Evolutionary conservation across 1,140 invertebrate species (phyloP).

Genomic region (Drosophila tani): DNA sequence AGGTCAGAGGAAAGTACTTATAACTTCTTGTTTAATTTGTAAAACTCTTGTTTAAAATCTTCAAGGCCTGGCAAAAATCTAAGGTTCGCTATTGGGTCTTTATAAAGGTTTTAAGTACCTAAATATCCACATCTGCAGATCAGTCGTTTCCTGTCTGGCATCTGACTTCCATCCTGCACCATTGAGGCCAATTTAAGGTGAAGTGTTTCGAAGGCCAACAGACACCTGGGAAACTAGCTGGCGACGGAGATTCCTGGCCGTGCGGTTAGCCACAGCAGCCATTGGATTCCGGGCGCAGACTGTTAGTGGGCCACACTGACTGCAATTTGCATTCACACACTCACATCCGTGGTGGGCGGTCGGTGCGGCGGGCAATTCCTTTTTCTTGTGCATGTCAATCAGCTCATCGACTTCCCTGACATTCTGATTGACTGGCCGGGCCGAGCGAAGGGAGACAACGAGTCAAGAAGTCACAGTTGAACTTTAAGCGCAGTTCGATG

Average conservation of each 20-base stretch:
- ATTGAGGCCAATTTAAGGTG: constrained; percentile 27
- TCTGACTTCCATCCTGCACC: not conserved
- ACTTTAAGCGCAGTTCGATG: constrained; percentile 21
- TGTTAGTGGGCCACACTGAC: constrained; percentile 31
- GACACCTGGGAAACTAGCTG: constrained; percentile 21
- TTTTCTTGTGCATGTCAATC: constrained; percentile 61
- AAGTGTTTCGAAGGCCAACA: constrained; percentile 28
- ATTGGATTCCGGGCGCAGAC: constrained; percentile 18
- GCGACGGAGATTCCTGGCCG: constrained; percentile 34
- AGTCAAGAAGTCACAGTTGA: constrained; percentile 27
- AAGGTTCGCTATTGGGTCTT: not conserved
- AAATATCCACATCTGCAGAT: not conserved
- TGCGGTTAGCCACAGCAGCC: constrained; percentile 55
- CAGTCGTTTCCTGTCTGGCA: not conserved
- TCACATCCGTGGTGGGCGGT: not conserved
- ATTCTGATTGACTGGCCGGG: constrained; percentile 37
- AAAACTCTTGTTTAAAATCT: not conserved
- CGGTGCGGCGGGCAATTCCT: constrained; percentile 10
- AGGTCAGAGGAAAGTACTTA: not conserved
- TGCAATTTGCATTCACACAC: constrained; percentile 52
- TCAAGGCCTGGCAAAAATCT: too few species aligned
- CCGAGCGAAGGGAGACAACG: not conserved
- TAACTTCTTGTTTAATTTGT: too few species aligned
- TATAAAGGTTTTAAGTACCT: not conserved
- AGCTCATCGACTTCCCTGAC: constrained; percentile 44